Percentiles rank a stretch among this genome's conserved stretches.
phyloP scores from a whole-genome alignment of 2,888 invertebrate species.

The Diarsia rubi region DNA sequence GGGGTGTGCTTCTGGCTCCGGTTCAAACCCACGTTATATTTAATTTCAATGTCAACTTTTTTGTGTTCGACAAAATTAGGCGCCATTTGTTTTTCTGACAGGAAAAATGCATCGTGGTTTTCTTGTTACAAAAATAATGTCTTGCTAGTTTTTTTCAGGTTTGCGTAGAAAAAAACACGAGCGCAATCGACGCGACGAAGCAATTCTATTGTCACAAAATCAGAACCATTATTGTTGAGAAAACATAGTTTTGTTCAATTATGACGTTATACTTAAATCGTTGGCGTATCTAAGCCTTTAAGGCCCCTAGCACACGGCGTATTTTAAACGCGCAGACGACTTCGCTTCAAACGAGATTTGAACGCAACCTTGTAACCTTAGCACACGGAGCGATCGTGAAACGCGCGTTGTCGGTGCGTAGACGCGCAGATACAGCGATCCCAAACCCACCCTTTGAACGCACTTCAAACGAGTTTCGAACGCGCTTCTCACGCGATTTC shows the following conservation, averaged over 20 bases:
- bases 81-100: constrained; percentile 26
- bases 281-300: not conserved
- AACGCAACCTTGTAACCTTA: too few species aligned
- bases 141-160: not conserved
- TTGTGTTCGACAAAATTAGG: constrained; percentile 8
- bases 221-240: not conserved
- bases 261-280: not conserved
- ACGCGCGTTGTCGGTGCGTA: too few species aligned
- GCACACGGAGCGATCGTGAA: too few species aligned
- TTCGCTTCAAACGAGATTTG: too few species aligned
- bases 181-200: not conserved
- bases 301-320: too few species aligned
- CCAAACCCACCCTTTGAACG: too few species aligned
- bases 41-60: constrained; percentile 34
- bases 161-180: not conserved
- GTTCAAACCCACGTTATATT: constrained; percentile 7
- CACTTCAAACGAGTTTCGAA: too few species aligned
- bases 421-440: too few species aligned
- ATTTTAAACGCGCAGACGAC: too few species aligned
- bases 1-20: constrained; percentile 42
- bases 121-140: not conserved
- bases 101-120: not conserved
- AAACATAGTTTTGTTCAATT: constrained; percentile 12
- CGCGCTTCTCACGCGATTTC: too few species aligned
- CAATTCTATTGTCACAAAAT: constrained; percentile 34